phyloP scores from a whole-genome alignment of 1,140 invertebrate species.

The Marisa cornuarietis region DNA sequence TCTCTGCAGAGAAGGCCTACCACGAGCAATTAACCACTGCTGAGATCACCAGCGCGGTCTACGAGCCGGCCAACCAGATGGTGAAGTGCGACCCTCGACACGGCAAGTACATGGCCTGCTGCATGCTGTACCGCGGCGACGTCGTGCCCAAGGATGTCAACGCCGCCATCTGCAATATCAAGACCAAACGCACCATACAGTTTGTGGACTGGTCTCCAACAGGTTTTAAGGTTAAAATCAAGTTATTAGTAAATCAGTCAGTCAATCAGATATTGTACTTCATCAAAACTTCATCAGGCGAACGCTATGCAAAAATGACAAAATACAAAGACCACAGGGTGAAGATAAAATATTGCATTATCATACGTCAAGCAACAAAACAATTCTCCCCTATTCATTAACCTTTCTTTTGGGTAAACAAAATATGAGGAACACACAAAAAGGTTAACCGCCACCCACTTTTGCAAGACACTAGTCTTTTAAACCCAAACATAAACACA shows the following conservation, averaged over 20 bases:
- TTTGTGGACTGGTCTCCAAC: slow-evolving; percentile 20
- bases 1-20: slow-evolving; percentile 48
- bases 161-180: slow-evolving; percentile 21
- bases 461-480: too few relatives aligned
- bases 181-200: slow-evolving; percentile 21
- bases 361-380: not conserved
- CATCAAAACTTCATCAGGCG: not conserved
- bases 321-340: not conserved
- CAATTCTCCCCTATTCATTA: not conserved
- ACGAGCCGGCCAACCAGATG: slow-evolving; percentile 88
- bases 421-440: not conserved
- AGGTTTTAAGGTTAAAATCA: slow-evolving; percentile 7
- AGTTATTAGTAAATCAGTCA: too few relatives aligned
- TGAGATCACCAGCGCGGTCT: slow-evolving; percentile 68
- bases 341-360: not conserved
- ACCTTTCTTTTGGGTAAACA: not conserved
- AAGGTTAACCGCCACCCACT: too few relatives aligned
- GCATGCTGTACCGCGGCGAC: slow-evolving; percentile 21
- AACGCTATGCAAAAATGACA: not conserved
- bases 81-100: slow-evolving; percentile 67
- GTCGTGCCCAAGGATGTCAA: slow-evolving; percentile 20
- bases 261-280: not conserved
- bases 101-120: slow-evolving; percentile 25
- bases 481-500: too few relatives aligned
- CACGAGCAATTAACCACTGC: slow-evolving; percentile 68